Evolutionary conservation across 1,140 invertebrate species (phyloP).

Genomic region (Dufourea novaeangliae): DNA sequence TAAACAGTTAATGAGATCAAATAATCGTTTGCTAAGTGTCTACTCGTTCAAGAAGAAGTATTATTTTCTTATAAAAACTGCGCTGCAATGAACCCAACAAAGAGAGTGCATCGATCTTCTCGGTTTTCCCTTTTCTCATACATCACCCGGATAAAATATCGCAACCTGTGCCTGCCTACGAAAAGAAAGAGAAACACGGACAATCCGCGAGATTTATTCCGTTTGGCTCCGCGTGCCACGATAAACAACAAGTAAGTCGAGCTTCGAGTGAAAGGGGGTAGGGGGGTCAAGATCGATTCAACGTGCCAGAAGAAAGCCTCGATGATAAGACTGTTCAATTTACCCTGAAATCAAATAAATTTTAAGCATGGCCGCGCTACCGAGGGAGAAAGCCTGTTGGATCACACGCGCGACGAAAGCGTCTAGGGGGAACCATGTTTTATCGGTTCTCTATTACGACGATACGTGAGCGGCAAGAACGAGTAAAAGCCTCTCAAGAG

Average conservation of each 20-base stretch:
- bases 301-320: neutral
- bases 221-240: neutral
- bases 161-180: neutral
- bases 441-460: neutral
- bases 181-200: neutral
- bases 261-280: neutral
- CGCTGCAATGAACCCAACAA: too few species aligned
- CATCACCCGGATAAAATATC: neutral
- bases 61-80: too few species aligned
- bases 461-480: constrained; percentile 19
- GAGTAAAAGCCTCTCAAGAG: neutral
- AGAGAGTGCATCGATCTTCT: too few species aligned
- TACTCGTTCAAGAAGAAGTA: too few species aligned
- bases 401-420: neutral
- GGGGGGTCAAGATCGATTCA: neutral
- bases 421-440: neutral
- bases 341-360: constrained; percentile 28
- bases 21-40: too few species aligned
- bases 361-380: constrained; percentile 1
- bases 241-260: too few species aligned
- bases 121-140: too few species aligned
- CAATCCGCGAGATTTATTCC: neutral
- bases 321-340: constrained; percentile 39
- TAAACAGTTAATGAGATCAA: too few species aligned
- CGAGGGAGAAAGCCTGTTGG: neutral